Evolutionary conservation across 1,140 invertebrate species (phyloP).

Genomic region (Ephestia elutella): DNA sequence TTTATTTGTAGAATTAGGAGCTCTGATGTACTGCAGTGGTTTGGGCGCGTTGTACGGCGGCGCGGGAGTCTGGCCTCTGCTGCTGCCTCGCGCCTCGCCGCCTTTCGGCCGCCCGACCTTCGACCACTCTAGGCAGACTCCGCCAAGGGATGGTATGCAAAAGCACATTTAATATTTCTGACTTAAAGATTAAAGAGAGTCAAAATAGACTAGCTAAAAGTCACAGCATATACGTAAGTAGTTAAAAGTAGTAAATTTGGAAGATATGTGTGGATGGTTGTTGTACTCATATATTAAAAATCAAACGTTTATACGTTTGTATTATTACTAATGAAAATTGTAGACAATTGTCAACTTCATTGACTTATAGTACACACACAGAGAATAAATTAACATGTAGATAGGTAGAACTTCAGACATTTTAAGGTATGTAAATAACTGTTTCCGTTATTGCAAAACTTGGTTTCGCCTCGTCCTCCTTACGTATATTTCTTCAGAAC

Average conservation of each 20-base stretch:
- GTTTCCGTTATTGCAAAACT: slow-evolving; percentile 23
- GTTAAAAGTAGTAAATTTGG: no score
- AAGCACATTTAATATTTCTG: neutral
- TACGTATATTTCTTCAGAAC: slow-evolving; percentile 47
- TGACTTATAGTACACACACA: neutral
- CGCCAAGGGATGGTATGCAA: slow-evolving; percentile 52
- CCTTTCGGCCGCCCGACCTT: slow-evolving; percentile 35
- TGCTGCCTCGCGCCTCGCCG: slow-evolving; percentile 44
- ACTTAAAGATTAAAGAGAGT: neutral
- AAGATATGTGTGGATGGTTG: no score
- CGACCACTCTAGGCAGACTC: slow-evolving; percentile 48
- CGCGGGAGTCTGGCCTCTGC: slow-evolving; percentile 56
- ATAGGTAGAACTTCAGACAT: slow-evolving; percentile 17
- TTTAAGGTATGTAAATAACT: slow-evolving; percentile 9
- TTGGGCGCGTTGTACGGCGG: slow-evolving; percentile 62
- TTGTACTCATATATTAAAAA: no score
- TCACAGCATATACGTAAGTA: no score
- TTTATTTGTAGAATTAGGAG: slow-evolving; percentile 49
- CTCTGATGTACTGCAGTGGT: slow-evolving; percentile 66
- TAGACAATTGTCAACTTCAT: no score
- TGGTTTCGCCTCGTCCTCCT: slow-evolving; percentile 61
- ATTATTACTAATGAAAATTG: no score
- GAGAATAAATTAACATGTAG: no score
- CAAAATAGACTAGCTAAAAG: no score
- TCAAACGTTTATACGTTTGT: no score